A percentile compares a stretch with the other conserved stretches of the same genome.
phyloP scores from a whole-genome alignment of 2,888 invertebrate genomes.

The Deladenus siricidicola region DNA sequence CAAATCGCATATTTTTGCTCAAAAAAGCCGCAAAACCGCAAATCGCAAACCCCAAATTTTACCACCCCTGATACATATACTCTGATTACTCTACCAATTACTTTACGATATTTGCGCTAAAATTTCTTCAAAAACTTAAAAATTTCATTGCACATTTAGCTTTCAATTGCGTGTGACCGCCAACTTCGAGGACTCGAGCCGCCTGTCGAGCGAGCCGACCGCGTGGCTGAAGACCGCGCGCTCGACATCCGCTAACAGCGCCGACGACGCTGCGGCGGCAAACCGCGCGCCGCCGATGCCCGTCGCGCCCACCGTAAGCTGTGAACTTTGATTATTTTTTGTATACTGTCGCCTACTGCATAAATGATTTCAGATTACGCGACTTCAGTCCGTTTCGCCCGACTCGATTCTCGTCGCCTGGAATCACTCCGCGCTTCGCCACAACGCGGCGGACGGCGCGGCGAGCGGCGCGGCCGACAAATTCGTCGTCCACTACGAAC shows the following conservation, averaged over 20 bases:
- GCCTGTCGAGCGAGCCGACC: conserved; percentile 22
- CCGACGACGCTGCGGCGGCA: no score
- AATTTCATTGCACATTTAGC: background rate
- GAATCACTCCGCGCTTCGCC: conserved; percentile 24
- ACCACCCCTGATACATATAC: no score
- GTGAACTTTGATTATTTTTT: no score
- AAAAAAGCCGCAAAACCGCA: no score
- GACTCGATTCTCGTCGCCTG: conserved; percentile 32
- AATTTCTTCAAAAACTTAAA: conserved; percentile 1
- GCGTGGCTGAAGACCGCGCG: conserved; percentile 9
- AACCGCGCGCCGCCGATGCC: no score
- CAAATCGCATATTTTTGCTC: no score
- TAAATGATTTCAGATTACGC: conserved; percentile 32
- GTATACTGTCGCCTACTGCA: no score
- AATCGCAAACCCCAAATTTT: no score
- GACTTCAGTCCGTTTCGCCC: conserved; percentile 23
- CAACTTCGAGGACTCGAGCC: conserved; percentile 4
- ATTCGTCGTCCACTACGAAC: conserved; percentile 22
- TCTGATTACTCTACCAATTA: no score
- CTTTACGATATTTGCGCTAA: no score
- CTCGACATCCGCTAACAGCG: no score
- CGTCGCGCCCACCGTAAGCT: no score
- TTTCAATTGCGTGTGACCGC: conserved; percentile 23
- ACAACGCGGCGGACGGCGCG: background rate
- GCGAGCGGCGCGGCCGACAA: conserved; percentile 20